A percentile compares a stretch with the other conserved stretches of the same genome.
Evolutionary conservation across 2,113 vertebrate species (phyloP).

Genomic region (Heloderma charlesbogerti): DNA sequence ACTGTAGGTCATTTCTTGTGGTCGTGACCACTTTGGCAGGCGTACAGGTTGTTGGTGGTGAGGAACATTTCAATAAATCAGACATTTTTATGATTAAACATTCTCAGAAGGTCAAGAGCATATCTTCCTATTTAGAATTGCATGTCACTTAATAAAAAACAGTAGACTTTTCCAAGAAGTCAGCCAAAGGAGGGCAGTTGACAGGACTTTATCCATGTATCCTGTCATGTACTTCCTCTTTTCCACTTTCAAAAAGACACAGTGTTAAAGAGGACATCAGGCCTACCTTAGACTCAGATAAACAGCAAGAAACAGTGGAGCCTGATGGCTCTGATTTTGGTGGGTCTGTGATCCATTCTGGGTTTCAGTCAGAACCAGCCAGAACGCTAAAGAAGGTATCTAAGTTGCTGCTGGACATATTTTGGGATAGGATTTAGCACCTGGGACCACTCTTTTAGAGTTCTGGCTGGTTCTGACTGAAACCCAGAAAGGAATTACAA

Average conservation of each 20-base stretch:
- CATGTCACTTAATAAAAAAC: slow-evolving; percentile 64
- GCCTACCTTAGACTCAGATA: background rate
- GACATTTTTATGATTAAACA: slow-evolving; percentile 73
- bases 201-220: slow-evolving; percentile 54
- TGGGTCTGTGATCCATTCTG: too few relatives aligned
- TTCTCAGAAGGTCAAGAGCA: slow-evolving; percentile 72
- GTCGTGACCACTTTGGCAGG: slow-evolving; percentile 75
- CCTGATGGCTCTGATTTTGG: too few relatives aligned
- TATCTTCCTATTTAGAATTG: slow-evolving; percentile 64
- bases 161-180: slow-evolving; percentile 71
- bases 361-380: too few relatives aligned
- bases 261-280: background rate
- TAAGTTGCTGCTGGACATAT: too few relatives aligned
- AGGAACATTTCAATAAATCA: slow-evolving; percentile 74
- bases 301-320: too few relatives aligned
- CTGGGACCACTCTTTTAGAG: too few relatives aligned
- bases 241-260: background rate
- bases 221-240: background rate
- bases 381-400: too few relatives aligned
- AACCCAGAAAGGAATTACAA: too few relatives aligned
- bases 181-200: slow-evolving; percentile 68
- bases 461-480: too few relatives aligned
- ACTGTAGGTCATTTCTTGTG: slow-evolving; percentile 72
- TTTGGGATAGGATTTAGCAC: too few relatives aligned
- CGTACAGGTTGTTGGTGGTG: slow-evolving; percentile 44